phyloP scores from a whole-genome alignment of 2,797 vertebrate species.

The Nyctalus aviator region DNA sequence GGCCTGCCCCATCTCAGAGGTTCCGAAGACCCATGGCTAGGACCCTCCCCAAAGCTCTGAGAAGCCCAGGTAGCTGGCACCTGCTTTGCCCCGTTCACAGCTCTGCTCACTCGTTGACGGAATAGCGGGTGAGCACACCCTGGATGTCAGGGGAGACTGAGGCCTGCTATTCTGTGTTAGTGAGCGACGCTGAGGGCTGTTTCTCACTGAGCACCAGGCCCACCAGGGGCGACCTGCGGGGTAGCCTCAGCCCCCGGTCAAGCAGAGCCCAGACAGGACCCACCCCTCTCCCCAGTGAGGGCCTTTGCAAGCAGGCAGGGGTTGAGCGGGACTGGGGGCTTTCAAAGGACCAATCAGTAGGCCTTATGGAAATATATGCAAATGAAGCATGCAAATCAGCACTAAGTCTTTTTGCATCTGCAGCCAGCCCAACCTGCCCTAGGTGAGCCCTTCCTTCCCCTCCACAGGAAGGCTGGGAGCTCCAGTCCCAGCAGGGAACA shows the following conservation, averaged over 20 bases:
- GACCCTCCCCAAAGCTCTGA: background rate
- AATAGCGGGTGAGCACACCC: background rate
- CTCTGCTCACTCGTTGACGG: background rate
- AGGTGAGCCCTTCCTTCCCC: constrained; percentile 68
- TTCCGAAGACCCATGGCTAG: background rate
- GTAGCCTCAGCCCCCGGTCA: background rate
- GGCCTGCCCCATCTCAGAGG: background rate
- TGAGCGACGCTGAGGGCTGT: background rate
- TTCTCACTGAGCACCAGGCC: background rate
- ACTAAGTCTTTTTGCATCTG: constrained; percentile 77
- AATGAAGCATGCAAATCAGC: constrained; percentile 76
- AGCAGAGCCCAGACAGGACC: background rate
- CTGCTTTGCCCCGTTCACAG: background rate
- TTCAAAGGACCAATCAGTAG: constrained; percentile 68
- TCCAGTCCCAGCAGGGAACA: background rate
- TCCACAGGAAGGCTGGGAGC: constrained; percentile 31
- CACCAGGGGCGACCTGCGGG: background rate
- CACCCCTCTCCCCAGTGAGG: background rate
- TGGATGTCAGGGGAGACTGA: background rate
- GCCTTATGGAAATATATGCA: constrained; percentile 77
- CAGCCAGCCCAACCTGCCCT: constrained; percentile 56
- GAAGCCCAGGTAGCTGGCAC: background rate
- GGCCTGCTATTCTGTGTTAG: background rate
- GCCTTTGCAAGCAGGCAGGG: background rate
- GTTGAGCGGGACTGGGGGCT: constrained; percentile 4